Evolutionary conservation across 2,888 invertebrate species (phyloP), one percentile per base, ranked within the genome.

Genomic region (Cyclophora albipunctata): DNA sequence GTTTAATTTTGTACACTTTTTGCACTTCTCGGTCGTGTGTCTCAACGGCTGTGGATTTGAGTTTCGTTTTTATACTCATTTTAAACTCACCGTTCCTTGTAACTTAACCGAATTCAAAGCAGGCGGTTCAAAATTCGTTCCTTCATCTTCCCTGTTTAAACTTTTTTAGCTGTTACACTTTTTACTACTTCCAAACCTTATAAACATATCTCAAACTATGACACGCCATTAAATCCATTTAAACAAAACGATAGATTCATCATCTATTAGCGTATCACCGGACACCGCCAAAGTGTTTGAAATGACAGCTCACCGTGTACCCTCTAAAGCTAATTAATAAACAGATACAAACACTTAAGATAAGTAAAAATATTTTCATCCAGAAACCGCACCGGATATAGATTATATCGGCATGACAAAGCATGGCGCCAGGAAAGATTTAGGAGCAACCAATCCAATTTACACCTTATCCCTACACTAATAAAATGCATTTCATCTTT

Each of bases 281-380:
- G 61, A 60, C 54, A 69, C 86, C 86, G 85, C 78, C 86, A 86
- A 84, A 86, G 87, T 82, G 84, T 84, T 79, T 76, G 73, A 75
- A 84, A 78, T 85, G 87, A 86, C 87, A 85, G 88, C 83, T 77
- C 77, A 66, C 78, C 78, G 72, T 81, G 79, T 81, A 78, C 81
- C 78, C 71, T 74, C 77, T 69, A 75, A 78, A 77, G 75, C 78
- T 87, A 88, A 87, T 88, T 87, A 88, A 87, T 88, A 86, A 87
- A 78, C 86, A 88, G 88, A 87, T 87, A 86, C 86, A 87, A 81
- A 84, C 87, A 87, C 88, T 88, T 87, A 85, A 85, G 87, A 88
- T 87, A 86, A 86, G 83, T 84, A 80, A 84, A 84, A 88, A 87
- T 86, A 84, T 86, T 87, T 88, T 85, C 86, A 85, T 84, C 86